Base-by-base conservation (phyloP, 2,797 vertebrate species). In the Delichon dasypus region DNA sequence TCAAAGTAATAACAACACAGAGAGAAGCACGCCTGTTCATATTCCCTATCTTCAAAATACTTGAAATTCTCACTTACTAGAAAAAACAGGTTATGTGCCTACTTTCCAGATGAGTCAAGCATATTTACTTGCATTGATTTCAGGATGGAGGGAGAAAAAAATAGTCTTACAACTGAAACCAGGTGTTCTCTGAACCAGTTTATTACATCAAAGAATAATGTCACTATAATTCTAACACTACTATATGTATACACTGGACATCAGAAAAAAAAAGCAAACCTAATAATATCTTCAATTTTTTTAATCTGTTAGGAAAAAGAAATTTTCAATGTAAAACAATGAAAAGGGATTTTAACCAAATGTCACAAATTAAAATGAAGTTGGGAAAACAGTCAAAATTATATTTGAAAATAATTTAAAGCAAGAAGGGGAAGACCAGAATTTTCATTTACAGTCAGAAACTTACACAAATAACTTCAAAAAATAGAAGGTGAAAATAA, bases 121-220 rank as follows among this genome's bases (percentile, higher is more conserved):
- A 22, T 62, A 77, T 65, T 66, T 53, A 73, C 36, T 61, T 81
- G 20, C 34, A 82, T 62, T 75, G 45, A 42, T 48, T 85, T 79
- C 57, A 54, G 16, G 11, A 78, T 13, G 8, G 11, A 3, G 4
- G 4, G 0, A 0, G 4, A 7, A 10, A 13, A 23, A 54, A 11
- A 38, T 38, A 38, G 38, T 13, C 42, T 80, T 44, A 14, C 20
- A 44, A 44, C 4, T 67, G 53, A 74, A 90, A 44, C 2, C 13
- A 77, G 15, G 14, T 26, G 5, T 58, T 72, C 80, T 80, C 57
- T 68, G 20, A 42, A 25, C 25, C 22, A 54, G 26, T 74, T 89
- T 74, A 44, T n/a, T 61, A 61, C 25, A 72, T 53, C 34, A 85
- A 60, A 71, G 3, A 80, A 9, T 13, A 12, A 88, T 26, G 6